These are phyloP conservation scores for Oryzaephilus surinamensis DNA, from an alignment of 1,140 invertebrate species.

Conservation along the genomic window DNA sequence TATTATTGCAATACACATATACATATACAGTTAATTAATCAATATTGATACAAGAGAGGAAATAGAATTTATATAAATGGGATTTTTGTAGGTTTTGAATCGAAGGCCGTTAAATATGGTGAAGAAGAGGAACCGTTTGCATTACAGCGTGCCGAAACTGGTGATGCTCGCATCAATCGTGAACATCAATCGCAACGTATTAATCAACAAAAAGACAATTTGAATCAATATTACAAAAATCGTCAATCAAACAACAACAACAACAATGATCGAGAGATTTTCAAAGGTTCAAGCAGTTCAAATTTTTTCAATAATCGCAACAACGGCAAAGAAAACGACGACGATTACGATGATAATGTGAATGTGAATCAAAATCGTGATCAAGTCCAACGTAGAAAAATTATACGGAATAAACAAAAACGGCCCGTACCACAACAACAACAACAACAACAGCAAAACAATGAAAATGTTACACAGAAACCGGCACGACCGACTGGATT, in stretches of 20 bases:
- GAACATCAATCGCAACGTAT: slow-evolving; percentile 30
- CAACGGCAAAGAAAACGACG: slow-evolving; percentile 44
- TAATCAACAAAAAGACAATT: slow-evolving; percentile 30
- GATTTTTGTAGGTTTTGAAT: slow-evolving; percentile 49
- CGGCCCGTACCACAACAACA: slow-evolving; percentile 35
- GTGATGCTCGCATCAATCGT: slow-evolving; percentile 41
- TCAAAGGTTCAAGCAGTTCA: slow-evolving; percentile 54
- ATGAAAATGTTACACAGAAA: slow-evolving; percentile 30
- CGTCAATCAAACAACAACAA: slow-evolving; percentile 26
- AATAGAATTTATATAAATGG: too few relatives aligned
- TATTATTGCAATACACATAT: too few relatives aligned
- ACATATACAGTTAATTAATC: too few relatives aligned
- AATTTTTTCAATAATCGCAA: slow-evolving; percentile 58
- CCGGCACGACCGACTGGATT: slow-evolving; percentile 34
- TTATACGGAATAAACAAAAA: slow-evolving; percentile 34
- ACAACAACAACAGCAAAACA: slow-evolving; percentile 32
- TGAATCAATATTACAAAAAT: slow-evolving; percentile 26
- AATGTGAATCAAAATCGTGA: slow-evolving; percentile 32
- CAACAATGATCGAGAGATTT: slow-evolving; percentile 38
- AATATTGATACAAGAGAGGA: too few relatives aligned
- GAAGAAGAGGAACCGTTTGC: slow-evolving; percentile 66
- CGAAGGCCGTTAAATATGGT: slow-evolving; percentile 46
- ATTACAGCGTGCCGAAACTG: slow-evolving; percentile 64
- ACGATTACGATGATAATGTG: slow-evolving; percentile 40
- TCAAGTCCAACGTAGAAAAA: slow-evolving; percentile 33